phyloP scores from a whole-genome alignment of 2,888 invertebrate species.

The Lochmaea crataegi region DNA sequence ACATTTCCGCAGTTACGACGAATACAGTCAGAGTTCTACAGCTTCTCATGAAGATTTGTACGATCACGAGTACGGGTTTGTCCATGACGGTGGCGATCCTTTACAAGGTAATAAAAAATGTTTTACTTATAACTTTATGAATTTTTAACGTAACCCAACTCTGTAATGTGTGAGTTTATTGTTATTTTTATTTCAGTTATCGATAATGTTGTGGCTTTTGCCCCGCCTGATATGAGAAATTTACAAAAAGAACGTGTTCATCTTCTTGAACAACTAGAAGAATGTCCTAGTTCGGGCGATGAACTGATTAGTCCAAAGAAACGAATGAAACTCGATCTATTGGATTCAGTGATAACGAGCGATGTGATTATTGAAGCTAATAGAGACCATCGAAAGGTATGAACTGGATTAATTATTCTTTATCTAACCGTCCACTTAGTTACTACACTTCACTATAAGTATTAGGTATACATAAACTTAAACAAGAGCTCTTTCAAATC shows the following conservation, averaged over 20 bases:
- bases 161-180: neutral
- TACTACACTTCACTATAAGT: too few relatives aligned
- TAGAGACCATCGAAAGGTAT: slow-evolving; percentile 57
- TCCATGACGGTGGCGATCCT: slow-evolving; percentile 56
- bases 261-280: slow-evolving; percentile 77
- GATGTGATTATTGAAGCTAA: slow-evolving; percentile 64
- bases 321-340: slow-evolving; percentile 72
- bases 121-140: neutral
- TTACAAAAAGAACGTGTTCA: slow-evolving; percentile 78
- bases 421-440: too few relatives aligned
- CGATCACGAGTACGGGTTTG: slow-evolving; percentile 65
- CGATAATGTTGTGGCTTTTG: slow-evolving; percentile 48
- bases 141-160: neutral
- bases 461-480: too few relatives aligned
- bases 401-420: too few relatives aligned
- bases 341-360: slow-evolving; percentile 56
- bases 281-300: slow-evolving; percentile 78
- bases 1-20: slow-evolving; percentile 76
- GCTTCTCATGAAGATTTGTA: slow-evolving; percentile 74
- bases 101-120: slow-evolving; percentile 21
- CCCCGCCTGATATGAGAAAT: slow-evolving; percentile 71
- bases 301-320: slow-evolving; percentile 76
- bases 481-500: too few relatives aligned
- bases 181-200: slow-evolving; percentile 38
- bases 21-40: slow-evolving; percentile 79